A percentile compares a stretch with the other conserved stretches of the same genome.
Conservation (phyloP, 2,888 invertebrate genomes). For the Harpalus rubripes region DNA sequence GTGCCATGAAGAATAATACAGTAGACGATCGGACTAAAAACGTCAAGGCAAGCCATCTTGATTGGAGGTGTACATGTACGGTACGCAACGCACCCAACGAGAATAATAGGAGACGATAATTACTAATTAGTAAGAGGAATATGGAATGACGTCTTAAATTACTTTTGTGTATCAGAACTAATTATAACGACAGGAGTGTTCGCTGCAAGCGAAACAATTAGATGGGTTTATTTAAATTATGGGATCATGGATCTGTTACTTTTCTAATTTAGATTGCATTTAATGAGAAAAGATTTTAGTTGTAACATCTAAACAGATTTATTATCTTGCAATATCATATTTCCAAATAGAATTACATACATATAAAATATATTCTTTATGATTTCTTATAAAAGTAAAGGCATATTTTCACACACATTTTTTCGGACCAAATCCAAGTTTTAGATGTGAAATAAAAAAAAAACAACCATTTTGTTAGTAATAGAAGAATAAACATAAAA, state of each 20-base stretch:
- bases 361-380: too few relatives aligned
- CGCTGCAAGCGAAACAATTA: constrained; percentile 39
- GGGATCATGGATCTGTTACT: constrained; percentile 24
- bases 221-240: constrained; percentile 28
- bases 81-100: background rate
- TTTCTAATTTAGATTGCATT: background rate
- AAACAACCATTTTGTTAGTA: too few relatives aligned
- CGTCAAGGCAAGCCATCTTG: constrained; percentile 25
- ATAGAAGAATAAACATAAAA: too few relatives aligned
- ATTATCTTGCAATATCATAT: background rate
- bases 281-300: background rate
- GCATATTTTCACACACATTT: too few relatives aligned
- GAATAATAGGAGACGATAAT: constrained; percentile 48
- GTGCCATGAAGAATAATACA: background rate
- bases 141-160: constrained; percentile 52
- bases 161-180: constrained; percentile 48
- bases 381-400: too few relatives aligned
- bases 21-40: constrained; percentile 31
- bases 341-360: too few relatives aligned
- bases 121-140: constrained; percentile 56
- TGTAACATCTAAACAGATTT: background rate
- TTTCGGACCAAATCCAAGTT: too few relatives aligned
- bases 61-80: background rate
- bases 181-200: constrained; percentile 31
- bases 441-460: too few relatives aligned